phyloP scores from a whole-genome alignment of 2,888 invertebrate species.

The Lottia gigantea region DNA sequence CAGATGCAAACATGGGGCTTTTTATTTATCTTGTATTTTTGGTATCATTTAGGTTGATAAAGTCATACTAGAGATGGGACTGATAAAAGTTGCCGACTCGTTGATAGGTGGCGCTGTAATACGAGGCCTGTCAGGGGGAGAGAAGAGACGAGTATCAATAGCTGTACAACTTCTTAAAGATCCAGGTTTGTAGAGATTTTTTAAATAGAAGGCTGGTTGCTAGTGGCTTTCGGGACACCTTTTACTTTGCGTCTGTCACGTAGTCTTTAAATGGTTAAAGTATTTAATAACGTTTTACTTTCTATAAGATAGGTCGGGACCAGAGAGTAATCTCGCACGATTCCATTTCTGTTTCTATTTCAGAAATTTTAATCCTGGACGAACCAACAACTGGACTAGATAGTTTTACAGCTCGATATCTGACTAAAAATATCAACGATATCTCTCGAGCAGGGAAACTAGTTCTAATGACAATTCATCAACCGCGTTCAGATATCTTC shows the following conservation, averaged over 20 bases:
- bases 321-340: no score
- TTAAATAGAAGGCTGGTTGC: no score
- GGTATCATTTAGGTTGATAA: constrained; percentile 68
- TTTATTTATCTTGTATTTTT: constrained; percentile 64
- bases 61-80: constrained; percentile 86
- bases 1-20: no score
- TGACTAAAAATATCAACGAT: constrained; percentile 36
- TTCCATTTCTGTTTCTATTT: no score
- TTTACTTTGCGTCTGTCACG: no score
- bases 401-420: constrained; percentile 86
- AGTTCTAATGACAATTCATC: constrained; percentile 85
- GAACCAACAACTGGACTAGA: constrained; percentile 89
- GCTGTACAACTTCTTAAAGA: constrained; percentile 81
- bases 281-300: no score
- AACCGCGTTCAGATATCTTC: constrained; percentile 52
- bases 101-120: constrained; percentile 73
- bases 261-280: no score
- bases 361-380: constrained; percentile 86
- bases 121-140: constrained; percentile 85
- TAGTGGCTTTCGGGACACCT: no score
- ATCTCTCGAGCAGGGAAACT: constrained; percentile 43
- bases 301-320: no score
- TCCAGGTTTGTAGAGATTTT: constrained; percentile 32
- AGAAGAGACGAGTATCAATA: constrained; percentile 87
- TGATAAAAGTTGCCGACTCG: constrained; percentile 86